These are phyloP conservation scores for Serilophus lunatus DNA, from an alignment of 2,113 vertebrate species.

Conservation along the genomic window DNA sequence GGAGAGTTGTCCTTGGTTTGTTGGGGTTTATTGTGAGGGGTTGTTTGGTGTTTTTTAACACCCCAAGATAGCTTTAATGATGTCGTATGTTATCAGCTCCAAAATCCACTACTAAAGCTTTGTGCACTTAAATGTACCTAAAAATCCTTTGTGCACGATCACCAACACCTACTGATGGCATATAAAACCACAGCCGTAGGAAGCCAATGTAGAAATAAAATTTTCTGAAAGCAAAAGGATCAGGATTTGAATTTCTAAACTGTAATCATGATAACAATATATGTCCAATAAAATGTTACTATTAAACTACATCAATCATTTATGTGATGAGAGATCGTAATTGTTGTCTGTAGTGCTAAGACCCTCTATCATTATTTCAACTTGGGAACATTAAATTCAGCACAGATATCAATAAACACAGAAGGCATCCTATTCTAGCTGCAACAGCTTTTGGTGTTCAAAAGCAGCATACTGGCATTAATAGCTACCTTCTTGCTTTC, in stretches of 20 bases:
- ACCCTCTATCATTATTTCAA: background rate
- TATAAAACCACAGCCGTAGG: background rate
- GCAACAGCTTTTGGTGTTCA: background rate
- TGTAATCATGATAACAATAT: background rate
- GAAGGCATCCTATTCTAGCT: background rate
- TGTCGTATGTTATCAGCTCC: background rate
- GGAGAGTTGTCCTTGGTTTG: background rate
- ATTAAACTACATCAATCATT: background rate
- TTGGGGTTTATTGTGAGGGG: background rate
- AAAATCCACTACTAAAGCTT: background rate
- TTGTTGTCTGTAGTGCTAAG: background rate
- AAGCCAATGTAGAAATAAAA: background rate
- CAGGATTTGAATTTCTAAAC: background rate
- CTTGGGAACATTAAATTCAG: background rate
- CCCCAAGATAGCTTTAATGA: background rate
- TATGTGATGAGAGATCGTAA: background rate
- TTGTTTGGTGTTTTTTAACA: too few relatives aligned
- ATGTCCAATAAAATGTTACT: background rate
- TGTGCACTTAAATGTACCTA: accelerated
- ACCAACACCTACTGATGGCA: background rate
- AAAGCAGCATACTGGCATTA: background rate
- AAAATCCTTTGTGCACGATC: background rate
- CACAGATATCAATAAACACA: background rate
- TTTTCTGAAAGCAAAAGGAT: background rate
- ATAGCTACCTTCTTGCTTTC: background rate